Evolutionary conservation across 30 jellyfish, hydroid and myxozoan species (phyloP), one percentile per base, ranked within the genome.

Genomic region (Aurelia sp.): DNA sequence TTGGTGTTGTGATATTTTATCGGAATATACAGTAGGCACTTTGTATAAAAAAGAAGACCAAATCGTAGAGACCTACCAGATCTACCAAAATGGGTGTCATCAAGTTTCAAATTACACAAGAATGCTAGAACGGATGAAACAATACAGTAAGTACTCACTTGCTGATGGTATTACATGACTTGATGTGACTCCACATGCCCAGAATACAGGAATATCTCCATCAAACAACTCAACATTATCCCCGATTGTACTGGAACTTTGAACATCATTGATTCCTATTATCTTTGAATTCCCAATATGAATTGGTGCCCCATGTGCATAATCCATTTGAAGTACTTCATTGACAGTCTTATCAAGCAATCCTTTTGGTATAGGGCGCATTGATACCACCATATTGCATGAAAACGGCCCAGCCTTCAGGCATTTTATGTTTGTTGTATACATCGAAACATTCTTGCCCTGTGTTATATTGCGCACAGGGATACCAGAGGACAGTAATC

Each of bases 131-230:
- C 55, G 15, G 55, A 0, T 44, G 55, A 44, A 44, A 44, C 9
- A 5, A 44, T n/a, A n/a, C n/a, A n/a, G 7, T 44, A 13, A 51
- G 33, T 48, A 63, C 91, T 63, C 76, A 94, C 98, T 83, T 69
- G 98, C 98, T 17, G 96, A 63, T 55, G 64, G 16, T 16, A 94
- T 90, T 30, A 97, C 98, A 76, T 70, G 88, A 30, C 79, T 58
- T 4, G 98, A 83, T 13, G 98, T 88, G 18, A 94, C 97, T 4
- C 98, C 98, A 74, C 98, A 94, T 0, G 98, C 98, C 97, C 97
- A 88, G 59, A 94, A 94, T 35, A 89, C 98, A 41, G 98, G 98
- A 50, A 94, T 73, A 30, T 94, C 98, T 38, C 85, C 98, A 10
- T 60, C 94, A 16, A 33, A 61, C n/a, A 88, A 63, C 11, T 74